These are phyloP conservation scores for Drosophila quinaria DNA, from an alignment of 2,888 invertebrate genomes.

Conservation along the genomic window DNA sequence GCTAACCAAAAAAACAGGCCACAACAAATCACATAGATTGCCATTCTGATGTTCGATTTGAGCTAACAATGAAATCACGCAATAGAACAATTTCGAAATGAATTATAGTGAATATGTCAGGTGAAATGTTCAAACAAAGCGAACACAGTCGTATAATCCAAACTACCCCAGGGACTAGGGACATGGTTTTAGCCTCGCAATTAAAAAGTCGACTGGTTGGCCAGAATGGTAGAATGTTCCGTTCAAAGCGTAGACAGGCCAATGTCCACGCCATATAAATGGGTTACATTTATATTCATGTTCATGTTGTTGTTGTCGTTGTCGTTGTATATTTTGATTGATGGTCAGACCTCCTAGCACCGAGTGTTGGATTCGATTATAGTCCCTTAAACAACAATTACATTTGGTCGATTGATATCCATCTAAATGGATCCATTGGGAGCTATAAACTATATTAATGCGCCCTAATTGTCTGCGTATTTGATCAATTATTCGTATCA, in stretches of 20 bases:
- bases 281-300: constrained; percentile 9
- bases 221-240: constrained; percentile 4
- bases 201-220: constrained; percentile 26
- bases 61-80: constrained; percentile 68
- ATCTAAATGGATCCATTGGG: constrained; percentile 37
- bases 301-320: constrained; percentile 11
- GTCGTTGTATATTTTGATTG: constrained; percentile 40
- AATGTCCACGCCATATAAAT: constrained; percentile 31
- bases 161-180: not conserved
- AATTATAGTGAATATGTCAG: constrained; percentile 27
- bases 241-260: constrained; percentile 42
- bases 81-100: constrained; percentile 63
- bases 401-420: constrained; percentile 54
- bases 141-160: constrained; percentile 10
- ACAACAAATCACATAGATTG: constrained; percentile 56
- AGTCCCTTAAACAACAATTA: constrained; percentile 36
- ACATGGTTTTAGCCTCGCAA: constrained; percentile 32
- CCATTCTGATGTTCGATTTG: constrained; percentile 60
- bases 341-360: constrained; percentile 9
- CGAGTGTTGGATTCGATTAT: constrained; percentile 38
- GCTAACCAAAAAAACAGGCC: constrained; percentile 15
- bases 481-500: constrained; percentile 17
- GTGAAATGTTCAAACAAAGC: constrained; percentile 13
- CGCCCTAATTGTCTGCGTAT: constrained; percentile 18
- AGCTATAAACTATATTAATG: constrained; percentile 29